Base-by-base conservation (phyloP, 2,888 invertebrate species). In the Drosophila stalkeri region DNA sequence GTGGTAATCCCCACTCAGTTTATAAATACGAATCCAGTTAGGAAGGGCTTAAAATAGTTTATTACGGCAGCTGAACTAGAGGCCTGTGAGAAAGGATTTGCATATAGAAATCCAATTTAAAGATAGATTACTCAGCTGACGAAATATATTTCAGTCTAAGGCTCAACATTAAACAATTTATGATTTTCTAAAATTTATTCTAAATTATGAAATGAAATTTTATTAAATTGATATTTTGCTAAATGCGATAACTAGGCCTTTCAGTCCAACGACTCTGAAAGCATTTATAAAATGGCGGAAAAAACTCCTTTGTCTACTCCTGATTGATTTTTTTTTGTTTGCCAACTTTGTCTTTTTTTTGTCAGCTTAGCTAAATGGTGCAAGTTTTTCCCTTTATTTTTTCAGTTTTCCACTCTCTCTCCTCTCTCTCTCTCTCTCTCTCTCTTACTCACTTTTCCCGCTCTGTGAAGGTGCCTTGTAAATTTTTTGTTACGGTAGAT, bases 251-350 rank as follows among this genome's bases (percentile, higher is more conserved):
- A 73, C 64, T 77, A 71, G 82, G 81, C 75, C 82, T 84, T 85
- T 81, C 86, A 70, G 80, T 18, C 74, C 84, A 85, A 56, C 84
- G 83, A 70, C 57, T 65, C 31, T 44, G 51, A 68, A 56, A 62
- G 62, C 51, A 59, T 67, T 63, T 65, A 64, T 12, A 18, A 7
- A 23, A 31, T 7, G 7, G 2, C 5, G 37, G 5, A 27, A 27
- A 78, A 76, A 84, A 77, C 72, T 75, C 78, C 72, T 78, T 74
- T 66, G 65, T 49, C 71, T 77, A 46, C 62, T 52, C 18, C 49
- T 20, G 35, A 57, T 46, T 61, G 54, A 16, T 37, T 31, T 47
- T 62, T 51, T 41, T 59, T 46, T 49, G 33, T 43, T 76, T 56
- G 23, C 47, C 66, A 62, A 62, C 56, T 52, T 55, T 69, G 78